These are phyloP conservation scores for Campoletis sonorensis DNA, from an alignment of 1,140 invertebrate genomes.

Conservation along the genomic window DNA sequence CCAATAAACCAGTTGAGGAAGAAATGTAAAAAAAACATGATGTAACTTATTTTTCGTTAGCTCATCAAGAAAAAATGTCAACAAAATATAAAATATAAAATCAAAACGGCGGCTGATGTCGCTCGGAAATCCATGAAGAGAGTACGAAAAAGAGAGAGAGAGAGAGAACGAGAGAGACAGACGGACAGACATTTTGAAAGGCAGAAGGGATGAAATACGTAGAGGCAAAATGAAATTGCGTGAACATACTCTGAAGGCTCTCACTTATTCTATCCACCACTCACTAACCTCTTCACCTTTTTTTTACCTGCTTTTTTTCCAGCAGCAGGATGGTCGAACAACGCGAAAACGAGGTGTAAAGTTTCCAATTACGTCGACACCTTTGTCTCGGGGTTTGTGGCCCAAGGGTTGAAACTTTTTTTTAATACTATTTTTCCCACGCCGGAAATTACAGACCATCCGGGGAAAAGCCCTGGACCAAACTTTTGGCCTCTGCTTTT, in stretches of 20 bases:
- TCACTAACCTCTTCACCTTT: no score
- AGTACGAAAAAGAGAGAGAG: background rate
- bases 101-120: no score
- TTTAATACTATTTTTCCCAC: slow-evolving; percentile 25
- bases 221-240: slow-evolving; percentile 43
- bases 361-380: slow-evolving; percentile 46
- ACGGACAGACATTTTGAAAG: background rate
- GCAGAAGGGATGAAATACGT: slow-evolving; percentile 7
- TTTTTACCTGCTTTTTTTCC: background rate
- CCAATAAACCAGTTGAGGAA: no score
- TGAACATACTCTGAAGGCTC: slow-evolving; percentile 18
- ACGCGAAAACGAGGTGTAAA: slow-evolving; percentile 40
- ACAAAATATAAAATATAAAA: no score
- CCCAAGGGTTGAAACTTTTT: slow-evolving; percentile 19
- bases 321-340: slow-evolving; percentile 19
- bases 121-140: no score
- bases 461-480: slow-evolving; percentile 22
- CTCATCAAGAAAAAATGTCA: no score
- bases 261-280: background rate
- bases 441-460: slow-evolving; percentile 38
- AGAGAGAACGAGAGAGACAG: no score
- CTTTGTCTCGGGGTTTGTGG: slow-evolving; percentile 30
- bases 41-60: no score
- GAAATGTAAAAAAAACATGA: no score
- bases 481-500: slow-evolving; percentile 35